These are phyloP conservation scores for Tanytarsus gracilentus DNA, from an alignment of 2,888 invertebrate species.

Conservation along the genomic window DNA sequence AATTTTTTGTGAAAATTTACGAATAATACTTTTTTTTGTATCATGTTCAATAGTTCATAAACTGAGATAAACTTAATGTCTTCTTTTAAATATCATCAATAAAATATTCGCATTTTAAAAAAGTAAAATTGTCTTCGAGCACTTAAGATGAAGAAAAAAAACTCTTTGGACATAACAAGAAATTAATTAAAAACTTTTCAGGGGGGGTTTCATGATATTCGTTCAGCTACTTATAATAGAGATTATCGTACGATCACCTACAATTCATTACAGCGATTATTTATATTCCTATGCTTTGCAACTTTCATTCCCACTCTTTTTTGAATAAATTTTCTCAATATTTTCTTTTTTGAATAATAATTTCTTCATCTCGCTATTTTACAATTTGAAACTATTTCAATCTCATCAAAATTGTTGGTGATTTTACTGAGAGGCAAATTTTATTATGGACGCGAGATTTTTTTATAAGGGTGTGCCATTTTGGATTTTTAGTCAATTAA, in stretches of 20 bases:
- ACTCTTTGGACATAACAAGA: not conserved
- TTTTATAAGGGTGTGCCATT: not conserved
- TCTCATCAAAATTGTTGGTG: not conserved
- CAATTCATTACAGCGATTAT: conserved; percentile 26
- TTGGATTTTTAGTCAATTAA: not conserved
- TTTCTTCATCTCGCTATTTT: not conserved
- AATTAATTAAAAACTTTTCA: not conserved
- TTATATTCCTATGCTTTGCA: not conserved
- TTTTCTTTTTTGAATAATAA: not conserved
- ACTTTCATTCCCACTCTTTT: not conserved
- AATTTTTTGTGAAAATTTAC: not conserved
- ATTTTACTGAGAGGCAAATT: not conserved
- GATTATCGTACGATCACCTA: conserved; percentile 27
- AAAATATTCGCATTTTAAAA: not conserved
- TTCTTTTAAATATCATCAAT: no score
- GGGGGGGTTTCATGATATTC: not conserved
- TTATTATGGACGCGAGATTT: no score
- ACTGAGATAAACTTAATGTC: no score
- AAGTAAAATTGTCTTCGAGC: not conserved
- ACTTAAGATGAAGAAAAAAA: not conserved
- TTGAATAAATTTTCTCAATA: not conserved
- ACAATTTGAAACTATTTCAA: conserved; percentile 2
- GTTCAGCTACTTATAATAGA: not conserved
- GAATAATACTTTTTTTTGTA: no score
- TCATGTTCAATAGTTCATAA: not conserved